These are phyloP conservation scores for Germaria angustata DNA, from an alignment of 2,888 invertebrate species.

Conservation along the genomic window DNA sequence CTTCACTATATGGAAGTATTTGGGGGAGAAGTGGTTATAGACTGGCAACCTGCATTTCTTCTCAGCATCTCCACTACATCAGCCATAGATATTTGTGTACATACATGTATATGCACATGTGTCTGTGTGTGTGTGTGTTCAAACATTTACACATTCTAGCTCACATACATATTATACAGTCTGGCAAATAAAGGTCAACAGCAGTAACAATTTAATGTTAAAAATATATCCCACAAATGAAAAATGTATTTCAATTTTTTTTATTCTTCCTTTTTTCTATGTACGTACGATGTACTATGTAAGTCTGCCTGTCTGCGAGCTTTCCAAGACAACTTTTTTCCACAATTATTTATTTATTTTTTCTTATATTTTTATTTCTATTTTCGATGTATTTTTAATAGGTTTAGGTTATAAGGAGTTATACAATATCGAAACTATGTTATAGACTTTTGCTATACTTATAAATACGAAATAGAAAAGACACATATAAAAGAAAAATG, in stretches of 20 bases:
- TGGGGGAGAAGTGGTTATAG: background rate
- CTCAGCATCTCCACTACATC: no score
- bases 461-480: background rate
- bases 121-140: background rate
- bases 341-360: constrained; percentile 52
- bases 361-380: constrained; percentile 61
- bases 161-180: constrained; percentile 48
- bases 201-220: constrained; percentile 74
- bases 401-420: constrained; percentile 64
- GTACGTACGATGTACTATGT: no score
- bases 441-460: constrained; percentile 30
- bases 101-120: background rate
- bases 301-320: constrained; percentile 59
- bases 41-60: no score
- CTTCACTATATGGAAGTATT: constrained; percentile 53
- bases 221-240: constrained; percentile 66
- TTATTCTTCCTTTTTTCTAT: constrained; percentile 18
- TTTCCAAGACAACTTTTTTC: constrained; percentile 59
- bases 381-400: constrained; percentile 63
- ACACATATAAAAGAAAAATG: background rate
- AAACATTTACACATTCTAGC: background rate
- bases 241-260: constrained; percentile 67
- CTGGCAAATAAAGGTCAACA: constrained; percentile 76
- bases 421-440: constrained; percentile 51
- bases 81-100: background rate